These are phyloP conservation scores for Spodoptera picta DNA, from an alignment of 2,888 invertebrate genomes.

Conservation along the genomic window DNA sequence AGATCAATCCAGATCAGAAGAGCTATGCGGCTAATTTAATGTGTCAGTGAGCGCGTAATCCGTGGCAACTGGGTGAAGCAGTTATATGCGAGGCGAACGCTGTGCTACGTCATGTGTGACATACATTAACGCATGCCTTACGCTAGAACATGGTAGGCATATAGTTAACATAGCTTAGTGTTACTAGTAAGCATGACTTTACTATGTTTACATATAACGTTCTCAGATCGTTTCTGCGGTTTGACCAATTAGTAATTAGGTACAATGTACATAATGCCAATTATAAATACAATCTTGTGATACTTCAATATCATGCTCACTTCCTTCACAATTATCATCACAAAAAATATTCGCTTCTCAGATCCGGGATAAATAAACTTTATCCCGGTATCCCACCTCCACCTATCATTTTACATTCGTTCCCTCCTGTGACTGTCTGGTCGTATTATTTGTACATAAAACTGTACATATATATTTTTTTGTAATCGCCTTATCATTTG, in stretches of 20 bases:
- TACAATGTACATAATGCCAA: too few species aligned
- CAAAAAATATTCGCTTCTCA: too few species aligned
- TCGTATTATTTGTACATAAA: conserved; percentile 37
- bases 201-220: too few species aligned
- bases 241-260: too few species aligned
- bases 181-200: too few species aligned
- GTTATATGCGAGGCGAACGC: conserved; percentile 35
- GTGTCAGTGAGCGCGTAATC: conserved; percentile 52
- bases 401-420: conserved; percentile 10
- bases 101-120: conserved; percentile 6
- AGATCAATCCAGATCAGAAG: conserved; percentile 47
- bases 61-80: conserved; percentile 44
- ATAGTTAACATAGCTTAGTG: too few species aligned
- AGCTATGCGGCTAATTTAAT: conserved; percentile 61
- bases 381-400: conserved; percentile 1
- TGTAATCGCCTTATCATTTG: conserved; percentile 51
- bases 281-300: too few species aligned
- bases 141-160: conserved; percentile 6
- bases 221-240: too few species aligned
- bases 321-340: too few species aligned
- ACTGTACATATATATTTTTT: conserved; percentile 48
- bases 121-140: conserved; percentile 15
- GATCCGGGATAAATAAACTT: neutral
- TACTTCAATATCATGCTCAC: too few species aligned
- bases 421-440: conserved; percentile 2